Conservation (phyloP, 2,888 invertebrate genomes). For the Proisotoma minuta region DNA sequence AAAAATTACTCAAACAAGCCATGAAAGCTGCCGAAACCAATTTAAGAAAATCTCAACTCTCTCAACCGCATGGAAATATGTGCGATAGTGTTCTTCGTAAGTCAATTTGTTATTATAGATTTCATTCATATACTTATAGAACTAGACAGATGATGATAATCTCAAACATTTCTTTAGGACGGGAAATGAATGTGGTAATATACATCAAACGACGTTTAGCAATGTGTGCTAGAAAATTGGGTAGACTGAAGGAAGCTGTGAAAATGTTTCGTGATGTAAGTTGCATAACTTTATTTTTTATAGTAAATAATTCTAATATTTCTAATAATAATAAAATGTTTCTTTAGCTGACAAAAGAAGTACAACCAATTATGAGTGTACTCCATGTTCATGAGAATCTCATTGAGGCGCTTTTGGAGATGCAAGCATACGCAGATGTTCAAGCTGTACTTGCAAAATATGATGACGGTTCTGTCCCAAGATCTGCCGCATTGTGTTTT, state of each 20-base stretch:
- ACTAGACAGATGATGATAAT: background rate
- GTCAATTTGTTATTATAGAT: slow-evolving; percentile 17
- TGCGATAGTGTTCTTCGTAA: slow-evolving; percentile 69
- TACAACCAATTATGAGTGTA: slow-evolving; percentile 89
- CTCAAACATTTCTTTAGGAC: slow-evolving; percentile 54
- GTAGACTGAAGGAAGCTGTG: slow-evolving; percentile 88
- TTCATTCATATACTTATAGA: background rate
- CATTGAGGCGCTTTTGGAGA: slow-evolving; percentile 88
- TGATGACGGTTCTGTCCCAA: slow-evolving; percentile 89
- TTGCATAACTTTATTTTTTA: slow-evolving; percentile 15
- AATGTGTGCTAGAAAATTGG: slow-evolving; percentile 94
- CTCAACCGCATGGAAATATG: slow-evolving; percentile 67
- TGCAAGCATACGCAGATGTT: slow-evolving; percentile 94
- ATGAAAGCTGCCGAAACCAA: slow-evolving; percentile 77
- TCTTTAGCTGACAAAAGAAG: slow-evolving; percentile 79
- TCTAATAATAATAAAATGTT: slow-evolving; percentile 20
- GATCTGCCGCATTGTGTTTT: slow-evolving; percentile 91
- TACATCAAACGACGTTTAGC: slow-evolving; percentile 89
- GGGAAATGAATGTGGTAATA: slow-evolving; percentile 89
- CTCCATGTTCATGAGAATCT: slow-evolving; percentile 93
- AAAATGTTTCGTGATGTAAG: slow-evolving; percentile 88
- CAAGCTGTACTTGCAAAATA: slow-evolving; percentile 87
- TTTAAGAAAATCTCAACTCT: slow-evolving; percentile 72
- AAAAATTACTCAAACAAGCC: slow-evolving; percentile 76
- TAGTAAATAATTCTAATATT: background rate